Percentiles rank a stretch among this genome's conserved stretches.
Evolutionary conservation across 2,113 vertebrate genomes (phyloP).

Genomic region (Helogale parvula): DNA sequence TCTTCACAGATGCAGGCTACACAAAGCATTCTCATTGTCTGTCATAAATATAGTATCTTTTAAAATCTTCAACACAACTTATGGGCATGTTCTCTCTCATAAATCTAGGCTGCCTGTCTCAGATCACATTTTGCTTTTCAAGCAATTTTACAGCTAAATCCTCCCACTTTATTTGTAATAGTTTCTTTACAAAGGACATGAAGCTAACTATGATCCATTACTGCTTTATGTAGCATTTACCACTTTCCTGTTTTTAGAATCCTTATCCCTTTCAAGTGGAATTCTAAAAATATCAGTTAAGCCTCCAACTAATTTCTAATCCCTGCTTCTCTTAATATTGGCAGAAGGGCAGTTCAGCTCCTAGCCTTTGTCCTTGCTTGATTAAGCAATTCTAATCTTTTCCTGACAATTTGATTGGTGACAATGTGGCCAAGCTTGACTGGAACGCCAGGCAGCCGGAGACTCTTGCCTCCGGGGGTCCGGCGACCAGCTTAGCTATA

Average conservation of each 20-base stretch:
- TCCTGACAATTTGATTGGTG: conserved; percentile 38
- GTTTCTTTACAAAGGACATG: conserved; percentile 78
- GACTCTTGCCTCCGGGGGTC: background rate
- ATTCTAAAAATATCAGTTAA: conserved; percentile 87
- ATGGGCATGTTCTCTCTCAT: conserved; percentile 29
- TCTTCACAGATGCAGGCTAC: background rate
- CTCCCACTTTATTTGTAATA: conserved; percentile 71
- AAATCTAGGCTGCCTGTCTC: conserved; percentile 76
- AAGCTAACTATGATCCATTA: conserved; percentile 81
- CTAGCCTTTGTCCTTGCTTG: conserved; percentile 65
- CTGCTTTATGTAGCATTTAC: conserved; percentile 59
- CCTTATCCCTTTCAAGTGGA: conserved; percentile 82
- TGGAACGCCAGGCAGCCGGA: background rate
- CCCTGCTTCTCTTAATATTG: conserved; percentile 77
- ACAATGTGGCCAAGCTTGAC: background rate
- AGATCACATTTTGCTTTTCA: conserved; percentile 83
- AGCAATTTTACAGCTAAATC: conserved; percentile 85
- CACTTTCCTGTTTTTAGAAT: conserved; percentile 77
- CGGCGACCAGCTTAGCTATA: background rate
- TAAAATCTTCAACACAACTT: conserved; percentile 54
- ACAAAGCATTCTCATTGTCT: background rate
- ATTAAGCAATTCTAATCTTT: conserved; percentile 60
- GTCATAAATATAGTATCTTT: background rate
- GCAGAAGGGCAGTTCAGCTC: conserved; percentile 45
- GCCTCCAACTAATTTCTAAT: conserved; percentile 86